These are phyloP conservation scores for Thinocorus orbignyianus DNA, from an alignment of 2,113 vertebrate genomes.

Conservation along the genomic window DNA sequence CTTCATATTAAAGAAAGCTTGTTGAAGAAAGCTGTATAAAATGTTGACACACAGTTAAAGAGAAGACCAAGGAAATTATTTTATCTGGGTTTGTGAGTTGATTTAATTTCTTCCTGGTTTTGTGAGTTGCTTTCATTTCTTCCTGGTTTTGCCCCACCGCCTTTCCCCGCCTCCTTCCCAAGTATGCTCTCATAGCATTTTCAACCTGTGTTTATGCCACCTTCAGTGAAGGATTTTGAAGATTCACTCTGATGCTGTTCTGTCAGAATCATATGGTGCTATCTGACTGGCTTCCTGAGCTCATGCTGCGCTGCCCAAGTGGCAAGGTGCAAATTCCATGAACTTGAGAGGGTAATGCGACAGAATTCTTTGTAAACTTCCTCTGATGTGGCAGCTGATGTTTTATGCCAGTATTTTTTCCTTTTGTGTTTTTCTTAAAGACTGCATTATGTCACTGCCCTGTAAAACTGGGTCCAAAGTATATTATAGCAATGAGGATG, in stretches of 20 bases:
- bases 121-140: neutral
- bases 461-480: neutral
- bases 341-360: neutral
- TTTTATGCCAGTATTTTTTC: neutral
- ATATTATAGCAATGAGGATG: fast-evolving
- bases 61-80: neutral
- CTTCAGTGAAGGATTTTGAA: neutral
- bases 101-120: neutral
- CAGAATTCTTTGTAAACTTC: neutral
- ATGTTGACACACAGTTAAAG: neutral
- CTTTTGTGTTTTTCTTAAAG: neutral
- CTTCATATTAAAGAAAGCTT: neutral
- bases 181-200: neutral
- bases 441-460: neutral
- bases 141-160: neutral
- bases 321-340: neutral
- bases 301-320: fast-evolving
- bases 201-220: neutral
- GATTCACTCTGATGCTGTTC: neutral
- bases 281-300: neutral
- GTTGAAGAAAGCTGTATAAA: neutral
- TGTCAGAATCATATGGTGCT: fast-evolving
- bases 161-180: neutral
- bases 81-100: neutral
- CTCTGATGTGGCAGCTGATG: neutral